Conservation (phyloP, 1,140 invertebrate species). For the Heliconius hewitsoni region DNA sequence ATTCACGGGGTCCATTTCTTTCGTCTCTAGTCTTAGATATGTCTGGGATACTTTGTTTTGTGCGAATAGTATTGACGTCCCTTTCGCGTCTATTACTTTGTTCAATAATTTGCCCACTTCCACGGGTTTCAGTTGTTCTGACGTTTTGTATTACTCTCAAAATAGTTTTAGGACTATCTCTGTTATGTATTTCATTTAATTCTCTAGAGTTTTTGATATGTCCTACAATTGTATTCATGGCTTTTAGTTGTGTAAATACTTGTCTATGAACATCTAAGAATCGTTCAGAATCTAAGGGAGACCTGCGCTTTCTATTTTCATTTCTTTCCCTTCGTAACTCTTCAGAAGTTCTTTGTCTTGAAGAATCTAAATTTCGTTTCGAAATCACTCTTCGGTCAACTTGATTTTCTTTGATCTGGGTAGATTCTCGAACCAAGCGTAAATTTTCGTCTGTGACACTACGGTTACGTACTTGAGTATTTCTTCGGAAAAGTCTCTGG, state of each 20-base stretch:
- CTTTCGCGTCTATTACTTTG: neutral
- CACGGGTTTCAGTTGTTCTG: neutral
- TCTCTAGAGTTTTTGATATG: neutral
- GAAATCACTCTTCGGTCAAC: neutral
- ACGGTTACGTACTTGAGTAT: neutral
- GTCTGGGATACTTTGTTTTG: neutral
- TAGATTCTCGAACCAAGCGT: neutral
- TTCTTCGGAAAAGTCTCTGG: neutral
- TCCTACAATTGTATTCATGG: conserved; percentile 4
- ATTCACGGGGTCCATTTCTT: neutral
- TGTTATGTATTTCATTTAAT: neutral
- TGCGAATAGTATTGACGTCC: neutral
- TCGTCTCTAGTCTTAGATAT: neutral
- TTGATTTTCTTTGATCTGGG: neutral
- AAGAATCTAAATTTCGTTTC: neutral
- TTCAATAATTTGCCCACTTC: neutral
- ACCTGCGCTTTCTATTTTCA: neutral
- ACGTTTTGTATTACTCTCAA: neutral
- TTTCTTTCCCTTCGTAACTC: neutral
- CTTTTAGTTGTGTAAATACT: neutral
- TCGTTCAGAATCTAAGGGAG: neutral
- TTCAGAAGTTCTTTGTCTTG: neutral
- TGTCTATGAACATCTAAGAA: neutral
- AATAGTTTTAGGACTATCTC: neutral
- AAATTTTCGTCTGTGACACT: neutral